Conservation (phyloP, 2,888 invertebrate genomes). For the Chymomyza procnemis region DNA sequence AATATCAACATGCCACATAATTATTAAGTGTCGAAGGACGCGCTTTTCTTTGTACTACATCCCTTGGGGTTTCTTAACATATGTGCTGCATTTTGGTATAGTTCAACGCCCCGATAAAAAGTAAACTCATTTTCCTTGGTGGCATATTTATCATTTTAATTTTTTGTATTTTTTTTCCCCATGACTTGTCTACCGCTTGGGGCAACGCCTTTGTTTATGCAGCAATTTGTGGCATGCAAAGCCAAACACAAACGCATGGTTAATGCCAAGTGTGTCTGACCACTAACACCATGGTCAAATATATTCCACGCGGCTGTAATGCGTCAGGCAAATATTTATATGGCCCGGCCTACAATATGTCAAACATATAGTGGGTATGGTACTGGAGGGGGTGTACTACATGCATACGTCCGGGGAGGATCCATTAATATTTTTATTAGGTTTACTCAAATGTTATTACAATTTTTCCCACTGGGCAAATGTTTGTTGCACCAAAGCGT, state of each 20-base stretch:
- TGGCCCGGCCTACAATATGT: slow-evolving; percentile 11
- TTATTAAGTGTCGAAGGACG: slow-evolving; percentile 29
- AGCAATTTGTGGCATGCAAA: slow-evolving; percentile 68
- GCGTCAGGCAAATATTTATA: slow-evolving; percentile 61
- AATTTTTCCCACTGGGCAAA: slow-evolving; percentile 25
- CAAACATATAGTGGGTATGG: background rate
- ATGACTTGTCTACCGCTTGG: slow-evolving; percentile 3
- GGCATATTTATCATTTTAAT: slow-evolving; percentile 6
- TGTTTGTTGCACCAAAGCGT: slow-evolving; percentile 15
- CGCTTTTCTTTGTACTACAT: background rate
- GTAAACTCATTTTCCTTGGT: slow-evolving; percentile 36
- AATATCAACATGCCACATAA: slow-evolving; percentile 29
- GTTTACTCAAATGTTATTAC: slow-evolving; percentile 41
- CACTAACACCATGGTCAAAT: slow-evolving; percentile 51
- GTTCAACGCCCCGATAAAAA: background rate
- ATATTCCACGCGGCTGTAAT: slow-evolving; percentile 42
- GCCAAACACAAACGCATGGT: slow-evolving; percentile 6
- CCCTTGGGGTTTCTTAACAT: background rate
- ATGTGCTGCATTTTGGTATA: slow-evolving; percentile 9
- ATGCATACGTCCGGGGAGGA: background rate
- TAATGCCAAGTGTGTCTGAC: background rate
- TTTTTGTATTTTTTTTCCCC: background rate
- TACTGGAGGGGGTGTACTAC: background rate
- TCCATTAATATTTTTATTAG: slow-evolving; percentile 63
- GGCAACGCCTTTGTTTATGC: slow-evolving; percentile 59